Percentiles rank a stretch among this genome's conserved stretches.
Conservation (phyloP, 2,113 vertebrate genomes). For the Todiramphus saurophagus region DNA sequence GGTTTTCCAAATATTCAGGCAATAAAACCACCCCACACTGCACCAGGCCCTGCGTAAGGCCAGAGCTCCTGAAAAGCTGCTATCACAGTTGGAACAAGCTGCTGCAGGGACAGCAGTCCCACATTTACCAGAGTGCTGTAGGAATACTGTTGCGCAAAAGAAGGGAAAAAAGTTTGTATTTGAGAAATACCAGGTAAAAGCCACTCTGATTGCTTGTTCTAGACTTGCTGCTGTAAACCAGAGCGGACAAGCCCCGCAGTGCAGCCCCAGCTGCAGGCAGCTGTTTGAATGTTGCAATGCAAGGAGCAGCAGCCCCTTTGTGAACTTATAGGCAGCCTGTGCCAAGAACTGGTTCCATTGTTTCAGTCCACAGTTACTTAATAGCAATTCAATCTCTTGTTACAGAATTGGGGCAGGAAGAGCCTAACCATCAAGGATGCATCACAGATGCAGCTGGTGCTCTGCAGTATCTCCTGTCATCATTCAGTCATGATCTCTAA, state of each 20-base stretch:
- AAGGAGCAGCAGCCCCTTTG: background rate
- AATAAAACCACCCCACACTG: background rate
- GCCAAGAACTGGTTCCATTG: background rate
- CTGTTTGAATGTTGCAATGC: background rate
- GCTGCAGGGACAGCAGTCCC: background rate
- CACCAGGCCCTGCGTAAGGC: background rate
- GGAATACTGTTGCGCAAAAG: background rate
- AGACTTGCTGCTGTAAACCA: background rate
- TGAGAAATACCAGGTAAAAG: background rate
- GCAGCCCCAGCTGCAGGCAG: conserved; percentile 9
- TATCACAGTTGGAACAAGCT: background rate
- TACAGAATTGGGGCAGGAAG: background rate
- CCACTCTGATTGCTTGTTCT: background rate
- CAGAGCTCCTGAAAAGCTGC: background rate
- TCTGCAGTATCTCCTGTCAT: background rate
- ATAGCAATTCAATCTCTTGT: background rate
- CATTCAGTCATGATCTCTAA: background rate
- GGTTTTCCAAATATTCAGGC: background rate
- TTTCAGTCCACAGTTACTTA: background rate
- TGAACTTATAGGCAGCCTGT: background rate
- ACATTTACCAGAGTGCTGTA: background rate
- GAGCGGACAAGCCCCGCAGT: background rate
- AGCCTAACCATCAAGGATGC: background rate
- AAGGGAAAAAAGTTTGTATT: background rate
- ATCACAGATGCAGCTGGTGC: background rate